Evolutionary conservation across 2,113 vertebrate genomes (phyloP).

Genomic region (Brachyhypopomus gauderio): DNA sequence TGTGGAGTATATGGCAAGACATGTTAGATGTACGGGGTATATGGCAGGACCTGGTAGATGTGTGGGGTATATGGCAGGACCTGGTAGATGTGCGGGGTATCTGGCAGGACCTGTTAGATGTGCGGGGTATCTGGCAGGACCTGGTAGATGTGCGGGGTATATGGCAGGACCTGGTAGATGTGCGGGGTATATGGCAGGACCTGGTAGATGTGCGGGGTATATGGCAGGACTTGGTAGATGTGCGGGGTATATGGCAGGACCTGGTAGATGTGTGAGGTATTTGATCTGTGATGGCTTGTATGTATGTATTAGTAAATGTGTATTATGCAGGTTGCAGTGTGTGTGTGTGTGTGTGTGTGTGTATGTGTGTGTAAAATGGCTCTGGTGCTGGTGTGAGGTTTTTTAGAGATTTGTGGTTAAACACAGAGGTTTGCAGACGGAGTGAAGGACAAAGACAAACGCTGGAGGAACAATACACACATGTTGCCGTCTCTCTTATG

Average conservation of each 20-base stretch:
- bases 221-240: neutral
- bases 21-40: neutral
- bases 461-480: too few species aligned
- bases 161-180: too few species aligned
- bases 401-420: too few species aligned
- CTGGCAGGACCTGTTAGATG: neutral
- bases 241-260: neutral
- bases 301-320: neutral
- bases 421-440: too few species aligned
- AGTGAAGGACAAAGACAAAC: too few species aligned
- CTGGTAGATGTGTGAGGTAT: neutral
- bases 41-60: too few species aligned
- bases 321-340: neutral
- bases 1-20: neutral
- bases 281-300: neutral
- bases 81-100: constrained; percentile 23
- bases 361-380: neutral
- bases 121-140: neutral
- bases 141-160: neutral
- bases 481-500: too few species aligned
- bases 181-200: constrained; percentile 9
- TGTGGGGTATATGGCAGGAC: constrained; percentile 10
- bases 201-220: constrained; percentile 23
- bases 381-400: too few species aligned
- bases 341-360: neutral